Base-by-base conservation (phyloP, 2,888 invertebrate genomes). In the Emmelina monodactyla region DNA sequence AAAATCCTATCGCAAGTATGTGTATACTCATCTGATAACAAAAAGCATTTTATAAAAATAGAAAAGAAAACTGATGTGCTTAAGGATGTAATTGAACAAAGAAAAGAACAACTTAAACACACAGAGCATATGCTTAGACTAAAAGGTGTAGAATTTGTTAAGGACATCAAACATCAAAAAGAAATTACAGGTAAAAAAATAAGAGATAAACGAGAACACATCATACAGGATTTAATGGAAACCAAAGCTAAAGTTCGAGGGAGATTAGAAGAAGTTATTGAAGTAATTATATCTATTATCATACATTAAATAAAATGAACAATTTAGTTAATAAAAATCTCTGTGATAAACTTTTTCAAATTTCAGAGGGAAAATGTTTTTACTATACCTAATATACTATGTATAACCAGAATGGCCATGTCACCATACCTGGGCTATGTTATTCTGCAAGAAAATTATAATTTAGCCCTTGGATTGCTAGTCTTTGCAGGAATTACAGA, bases 361-460 rank as follows among this genome's bases (percentile, higher is more conserved):
- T n/a, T n/a, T 13, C 64, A 79, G 79, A 86, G 80, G 85, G 97
- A 97, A 80, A 95, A 96, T 68, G 85, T 96, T 28, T 88, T 90
- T 62, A 99, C 98, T 0, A 83, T 98, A 49, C 98, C 98, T 9
- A 98, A 98, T 72, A 78, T 93, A 32, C 71, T 98, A 34, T 97
- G 97, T 56, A 71, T 93, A 6, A 82, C 89, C 14, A 85, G 98
- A 51, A 96, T 97, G 51, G 72, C 85, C 5, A 78, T 92, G 49
- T 91, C 97, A 1, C 98, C 98, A 1, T 88, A 91, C 55, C 81
- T 98, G 42, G 94, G 94, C 14, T 92, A 93, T 68, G 84, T 95
- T 30, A 93, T 99, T 46, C 62, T 97, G 11, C 86, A 91, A 49
- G 87, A 89, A 15, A 82, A 91, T 45, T 97, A 90, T 66, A 76